A percentile compares a stretch with the other conserved stretches of the same genome.
Evolutionary conservation across 2,113 vertebrate species (phyloP).

Genomic region (Corythaixoides concolor): DNA sequence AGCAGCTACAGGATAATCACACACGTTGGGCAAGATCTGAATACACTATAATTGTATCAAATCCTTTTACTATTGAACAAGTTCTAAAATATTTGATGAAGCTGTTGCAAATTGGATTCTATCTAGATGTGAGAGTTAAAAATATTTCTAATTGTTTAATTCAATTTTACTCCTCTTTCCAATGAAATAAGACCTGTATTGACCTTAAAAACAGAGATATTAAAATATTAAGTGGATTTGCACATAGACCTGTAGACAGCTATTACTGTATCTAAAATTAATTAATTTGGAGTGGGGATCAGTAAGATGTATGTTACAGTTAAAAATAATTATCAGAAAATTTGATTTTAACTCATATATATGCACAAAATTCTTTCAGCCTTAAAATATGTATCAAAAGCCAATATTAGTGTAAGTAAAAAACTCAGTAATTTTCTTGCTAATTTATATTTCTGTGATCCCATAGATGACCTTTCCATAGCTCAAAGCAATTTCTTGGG

Average conservation of each 20-base stretch:
- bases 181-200: neutral
- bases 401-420: neutral
- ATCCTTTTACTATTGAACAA: neutral
- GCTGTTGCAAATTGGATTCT: neutral
- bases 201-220: neutral
- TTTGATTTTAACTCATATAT: neutral
- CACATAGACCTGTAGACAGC: neutral
- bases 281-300: neutral
- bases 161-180: neutral
- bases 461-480: neutral
- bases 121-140: neutral
- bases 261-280: neutral
- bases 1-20: neutral
- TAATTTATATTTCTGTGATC: neutral
- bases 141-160: slow-evolving; percentile 7
- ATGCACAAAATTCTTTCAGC: neutral
- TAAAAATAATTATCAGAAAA: neutral
- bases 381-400: neutral
- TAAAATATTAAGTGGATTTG: neutral
- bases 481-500: neutral
- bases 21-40: neutral
- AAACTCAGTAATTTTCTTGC: neutral
- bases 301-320: neutral
- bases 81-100: slow-evolving; percentile 4
- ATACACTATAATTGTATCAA: neutral